Percentiles rank a stretch among this genome's conserved stretches.
Evolutionary conservation across 2,113 vertebrate species (phyloP).

Genomic region (Nycticorax nycticorax): DNA sequence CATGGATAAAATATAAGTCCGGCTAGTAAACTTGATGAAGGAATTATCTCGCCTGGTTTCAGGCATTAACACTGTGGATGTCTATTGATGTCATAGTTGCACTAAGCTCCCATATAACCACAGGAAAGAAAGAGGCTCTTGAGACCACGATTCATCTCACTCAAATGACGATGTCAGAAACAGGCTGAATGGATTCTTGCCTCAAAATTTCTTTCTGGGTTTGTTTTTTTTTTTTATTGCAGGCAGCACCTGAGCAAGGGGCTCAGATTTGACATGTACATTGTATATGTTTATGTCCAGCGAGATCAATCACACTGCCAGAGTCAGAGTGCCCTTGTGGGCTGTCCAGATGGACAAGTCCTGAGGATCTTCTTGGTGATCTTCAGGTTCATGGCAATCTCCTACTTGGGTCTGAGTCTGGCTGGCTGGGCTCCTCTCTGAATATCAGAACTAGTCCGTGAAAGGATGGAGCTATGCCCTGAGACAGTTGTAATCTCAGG

Average conservation of each 20-base stretch:
- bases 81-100: neutral
- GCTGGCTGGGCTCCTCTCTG: neutral
- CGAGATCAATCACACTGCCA: neutral
- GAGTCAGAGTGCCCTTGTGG: neutral
- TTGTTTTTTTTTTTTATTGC: neutral
- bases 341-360: neutral
- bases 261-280: neutral
- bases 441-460: neutral
- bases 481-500: neutral
- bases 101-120: neutral
- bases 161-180: neutral
- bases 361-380: neutral
- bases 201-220: neutral
- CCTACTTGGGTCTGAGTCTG: neutral
- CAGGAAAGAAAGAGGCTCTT: neutral
- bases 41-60: neutral
- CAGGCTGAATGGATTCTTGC: neutral
- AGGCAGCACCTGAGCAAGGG: neutral
- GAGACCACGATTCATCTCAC: neutral
- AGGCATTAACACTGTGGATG: neutral
- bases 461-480: neutral
- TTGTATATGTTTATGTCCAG: neutral
- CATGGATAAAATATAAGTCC: neutral
- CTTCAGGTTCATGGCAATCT: neutral
- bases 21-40: neutral